A percentile compares a stretch with the other conserved stretches of the same genome.
These are phyloP conservation scores for Mustela lutreola DNA, from an alignment of 2,113 vertebrate genomes.

Conservation along the genomic window DNA sequence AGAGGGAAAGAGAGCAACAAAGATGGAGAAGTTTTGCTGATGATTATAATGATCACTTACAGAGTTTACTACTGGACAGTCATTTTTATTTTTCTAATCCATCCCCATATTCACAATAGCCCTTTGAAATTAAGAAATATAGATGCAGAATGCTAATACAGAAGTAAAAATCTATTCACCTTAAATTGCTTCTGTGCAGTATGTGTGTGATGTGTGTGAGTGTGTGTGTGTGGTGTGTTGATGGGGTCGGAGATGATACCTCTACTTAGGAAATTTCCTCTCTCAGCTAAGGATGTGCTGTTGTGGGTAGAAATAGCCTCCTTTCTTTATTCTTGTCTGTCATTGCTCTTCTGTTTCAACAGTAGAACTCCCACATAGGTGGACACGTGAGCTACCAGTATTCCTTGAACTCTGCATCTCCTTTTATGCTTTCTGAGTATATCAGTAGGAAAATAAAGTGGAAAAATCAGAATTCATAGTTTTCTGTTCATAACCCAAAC, in stretches of 20 bases:
- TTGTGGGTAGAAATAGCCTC: background rate
- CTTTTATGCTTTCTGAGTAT: background rate
- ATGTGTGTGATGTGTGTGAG: background rate
- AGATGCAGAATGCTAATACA: background rate
- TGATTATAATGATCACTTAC: background rate
- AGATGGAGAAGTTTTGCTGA: background rate
- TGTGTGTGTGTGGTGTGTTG: background rate
- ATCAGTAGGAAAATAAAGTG: background rate
- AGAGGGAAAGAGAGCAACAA: background rate
- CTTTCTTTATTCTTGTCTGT: background rate
- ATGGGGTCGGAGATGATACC: background rate
- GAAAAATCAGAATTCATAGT: background rate
- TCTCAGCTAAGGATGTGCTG: background rate
- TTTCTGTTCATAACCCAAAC: background rate
- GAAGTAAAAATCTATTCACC: background rate
- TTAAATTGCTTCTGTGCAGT: background rate
- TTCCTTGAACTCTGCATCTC: background rate
- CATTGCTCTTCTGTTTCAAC: background rate
- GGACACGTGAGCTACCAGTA: background rate
- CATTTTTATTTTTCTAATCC: background rate
- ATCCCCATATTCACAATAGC: background rate
- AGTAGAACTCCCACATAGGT: background rate
- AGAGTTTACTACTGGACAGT: background rate
- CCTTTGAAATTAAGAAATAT: background rate
- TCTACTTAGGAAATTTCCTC: background rate